phyloP scores from a whole-genome alignment of 2,888 invertebrate species.

The Mermis nigrescens region DNA sequence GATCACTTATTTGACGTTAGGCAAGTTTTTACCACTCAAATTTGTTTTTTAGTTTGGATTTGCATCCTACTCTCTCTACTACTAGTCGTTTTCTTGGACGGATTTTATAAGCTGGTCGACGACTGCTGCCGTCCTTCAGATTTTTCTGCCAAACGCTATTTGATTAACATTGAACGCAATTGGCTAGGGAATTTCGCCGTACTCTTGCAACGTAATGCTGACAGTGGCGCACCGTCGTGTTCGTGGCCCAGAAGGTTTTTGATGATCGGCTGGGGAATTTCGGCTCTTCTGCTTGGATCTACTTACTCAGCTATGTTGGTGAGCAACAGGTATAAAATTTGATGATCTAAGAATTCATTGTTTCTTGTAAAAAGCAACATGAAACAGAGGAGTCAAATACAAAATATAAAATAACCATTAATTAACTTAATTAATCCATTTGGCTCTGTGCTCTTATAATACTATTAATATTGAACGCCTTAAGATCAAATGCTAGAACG shows the following conservation, averaged over 20 bases:
- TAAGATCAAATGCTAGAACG: too few relatives aligned
- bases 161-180: not conserved
- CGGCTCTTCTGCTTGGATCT: not conserved
- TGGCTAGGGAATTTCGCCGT: not conserved
- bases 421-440: too few relatives aligned
- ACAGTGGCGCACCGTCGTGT: not conserved
- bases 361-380: too few relatives aligned
- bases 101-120: not conserved
- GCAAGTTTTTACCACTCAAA: too few relatives aligned
- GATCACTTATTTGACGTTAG: too few relatives aligned
- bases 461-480: too few relatives aligned
- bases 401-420: too few relatives aligned
- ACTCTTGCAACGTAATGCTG: not conserved
- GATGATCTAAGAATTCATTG: too few relatives aligned
- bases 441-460: too few relatives aligned
- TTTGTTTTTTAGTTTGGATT: too few relatives aligned
- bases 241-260: not conserved
- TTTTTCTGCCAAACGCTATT: not conserved
- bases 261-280: not conserved
- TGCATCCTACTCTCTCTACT: not conserved
- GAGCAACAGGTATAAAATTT: too few relatives aligned
- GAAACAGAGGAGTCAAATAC: too few relatives aligned
- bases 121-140: not conserved
- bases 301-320: not conserved
- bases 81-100: not conserved